A percentile compares a stretch with the other conserved stretches of the same genome.
Conservation (phyloP, 1,140 invertebrate species). For the Zaprionus kolodkinae region DNA sequence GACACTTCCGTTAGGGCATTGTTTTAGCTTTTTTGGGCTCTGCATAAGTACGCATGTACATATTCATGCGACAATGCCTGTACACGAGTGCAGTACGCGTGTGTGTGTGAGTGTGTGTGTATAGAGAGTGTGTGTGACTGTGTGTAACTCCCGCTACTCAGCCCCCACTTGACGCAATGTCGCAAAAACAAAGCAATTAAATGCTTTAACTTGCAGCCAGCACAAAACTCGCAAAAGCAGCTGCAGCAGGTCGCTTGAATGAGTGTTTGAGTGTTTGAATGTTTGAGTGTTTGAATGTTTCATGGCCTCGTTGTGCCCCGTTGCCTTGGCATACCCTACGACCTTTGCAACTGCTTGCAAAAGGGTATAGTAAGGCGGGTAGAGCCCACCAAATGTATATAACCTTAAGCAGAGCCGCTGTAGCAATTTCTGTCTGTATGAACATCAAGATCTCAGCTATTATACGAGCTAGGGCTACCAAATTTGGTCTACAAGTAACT, state of each 20-base stretch:
- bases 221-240: conserved; percentile 16
- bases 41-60: conserved; percentile 10
- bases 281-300: conserved; percentile 27
- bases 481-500: no score
- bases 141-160: background rate
- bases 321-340: background rate
- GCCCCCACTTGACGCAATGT: conserved; percentile 13
- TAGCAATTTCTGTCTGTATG: background rate
- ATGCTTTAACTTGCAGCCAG: conserved; percentile 62
- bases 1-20: conserved; percentile 76
- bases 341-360: no score
- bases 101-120: background rate
- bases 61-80: conserved; percentile 11
- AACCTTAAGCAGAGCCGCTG: no score
- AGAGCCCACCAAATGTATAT: no score
- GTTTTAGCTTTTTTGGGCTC: conserved; percentile 57
- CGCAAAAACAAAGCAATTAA: conserved; percentile 77
- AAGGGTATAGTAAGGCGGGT: no score
- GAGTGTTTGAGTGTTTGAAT: conserved; percentile 1
- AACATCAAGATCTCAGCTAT: no score
- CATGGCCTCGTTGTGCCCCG: conserved; percentile 43
- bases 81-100: background rate
- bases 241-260: conserved; percentile 17
- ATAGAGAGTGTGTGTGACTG: background rate
- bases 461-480: no score